Evolutionary conservation across 2,797 vertebrate species (phyloP).

Genomic region (Semotilus atromaculatus): DNA sequence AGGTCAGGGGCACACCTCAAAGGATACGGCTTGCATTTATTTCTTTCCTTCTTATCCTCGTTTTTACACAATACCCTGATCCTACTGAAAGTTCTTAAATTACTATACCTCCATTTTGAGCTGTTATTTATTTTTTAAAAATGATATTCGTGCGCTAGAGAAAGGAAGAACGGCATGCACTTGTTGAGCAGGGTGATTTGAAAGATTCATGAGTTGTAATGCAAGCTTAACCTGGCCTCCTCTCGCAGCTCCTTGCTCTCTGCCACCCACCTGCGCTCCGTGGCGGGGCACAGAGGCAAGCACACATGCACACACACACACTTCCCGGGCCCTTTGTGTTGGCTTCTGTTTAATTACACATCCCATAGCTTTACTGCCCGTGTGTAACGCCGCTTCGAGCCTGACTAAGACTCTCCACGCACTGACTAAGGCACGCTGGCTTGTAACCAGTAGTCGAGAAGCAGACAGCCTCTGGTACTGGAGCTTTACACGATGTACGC

Average conservation of each 20-base stretch:
- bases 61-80: conserved; percentile 56
- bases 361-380: conserved; percentile 58
- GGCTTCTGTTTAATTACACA: conserved; percentile 64
- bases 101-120: conserved; percentile 53
- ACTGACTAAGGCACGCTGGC: neutral
- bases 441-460: neutral
- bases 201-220: conserved; percentile 65
- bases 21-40: conserved; percentile 61
- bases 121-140: conserved; percentile 40
- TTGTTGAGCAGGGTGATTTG: conserved; percentile 59
- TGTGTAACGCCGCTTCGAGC: conserved; percentile 40
- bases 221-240: conserved; percentile 62
- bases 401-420: conserved; percentile 3
- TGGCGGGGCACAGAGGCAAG: conserved; percentile 36
- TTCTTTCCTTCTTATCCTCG: conserved; percentile 50
- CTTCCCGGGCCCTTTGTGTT: conserved; percentile 54
- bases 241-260: conserved; percentile 25
- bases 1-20: conserved; percentile 71
- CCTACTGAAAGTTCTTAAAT: conserved; percentile 59
- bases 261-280: conserved; percentile 44
- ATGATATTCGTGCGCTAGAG: conserved; percentile 36
- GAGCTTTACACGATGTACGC: conserved; percentile 33
- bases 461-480: neutral
- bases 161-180: conserved; percentile 54
- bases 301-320: conserved; percentile 46